phyloP scores from a whole-genome alignment of 2,113 vertebrate genomes.

The Oncorhynchus mykiss region DNA sequence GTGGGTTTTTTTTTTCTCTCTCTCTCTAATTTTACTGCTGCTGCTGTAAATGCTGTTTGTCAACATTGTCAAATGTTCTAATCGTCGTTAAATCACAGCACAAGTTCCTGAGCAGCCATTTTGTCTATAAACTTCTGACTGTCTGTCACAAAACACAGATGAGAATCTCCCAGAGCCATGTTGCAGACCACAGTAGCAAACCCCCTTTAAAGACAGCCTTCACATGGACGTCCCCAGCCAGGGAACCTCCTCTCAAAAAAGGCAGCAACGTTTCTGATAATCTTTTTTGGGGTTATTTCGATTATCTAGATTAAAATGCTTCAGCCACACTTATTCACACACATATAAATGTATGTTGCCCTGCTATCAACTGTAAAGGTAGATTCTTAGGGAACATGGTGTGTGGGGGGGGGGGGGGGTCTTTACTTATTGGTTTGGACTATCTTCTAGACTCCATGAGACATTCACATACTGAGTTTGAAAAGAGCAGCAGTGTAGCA shows the following conservation, averaged over 20 bases:
- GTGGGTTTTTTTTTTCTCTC: too few relatives aligned
- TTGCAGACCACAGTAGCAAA: neutral
- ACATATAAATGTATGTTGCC: neutral
- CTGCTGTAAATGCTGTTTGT: conserved; percentile 32
- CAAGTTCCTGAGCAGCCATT: conserved; percentile 45
- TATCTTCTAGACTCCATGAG: conserved; percentile 39
- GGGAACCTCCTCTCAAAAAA: neutral
- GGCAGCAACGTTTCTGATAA: neutral
- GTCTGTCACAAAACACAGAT: neutral
- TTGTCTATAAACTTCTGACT: conserved; percentile 14
- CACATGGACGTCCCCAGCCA: neutral
- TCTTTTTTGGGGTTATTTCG: neutral
- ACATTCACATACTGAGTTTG: conserved; percentile 26
- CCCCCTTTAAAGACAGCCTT: conserved; percentile 19
- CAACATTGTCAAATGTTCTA: conserved; percentile 26
- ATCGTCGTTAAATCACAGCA: conserved; percentile 53
- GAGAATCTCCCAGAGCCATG: neutral
- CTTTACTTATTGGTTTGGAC: conserved; percentile 54
- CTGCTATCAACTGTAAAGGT: neutral
- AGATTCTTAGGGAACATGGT: neutral
- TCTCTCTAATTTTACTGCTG: neutral
- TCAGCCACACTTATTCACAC: neutral
- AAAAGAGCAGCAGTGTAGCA: conserved; percentile 47
- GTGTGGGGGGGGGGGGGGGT: neutral
- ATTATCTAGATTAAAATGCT: neutral